A percentile compares a stretch with the other conserved stretches of the same genome.
Evolutionary conservation across 2,113 vertebrate genomes (phyloP).

Genomic region (Gobiocypris rarus): DNA sequence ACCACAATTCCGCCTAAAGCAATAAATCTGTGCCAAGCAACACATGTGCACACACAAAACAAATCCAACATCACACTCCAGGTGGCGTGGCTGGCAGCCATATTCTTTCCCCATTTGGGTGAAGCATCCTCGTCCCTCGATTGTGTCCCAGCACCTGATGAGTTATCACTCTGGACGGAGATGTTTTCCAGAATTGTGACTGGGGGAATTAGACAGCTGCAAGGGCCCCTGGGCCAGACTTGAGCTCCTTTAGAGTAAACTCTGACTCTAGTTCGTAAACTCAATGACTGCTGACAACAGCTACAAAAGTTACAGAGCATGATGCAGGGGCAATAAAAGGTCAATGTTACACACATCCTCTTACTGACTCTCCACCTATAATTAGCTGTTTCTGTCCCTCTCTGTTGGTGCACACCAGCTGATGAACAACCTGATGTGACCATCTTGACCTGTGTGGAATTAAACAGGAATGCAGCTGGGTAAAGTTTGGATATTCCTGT

Average conservation of each 20-base stretch:
- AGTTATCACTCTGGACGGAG: slow-evolving; percentile 52
- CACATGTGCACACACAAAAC: slow-evolving; percentile 45
- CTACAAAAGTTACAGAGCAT: not conserved
- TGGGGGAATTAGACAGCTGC: slow-evolving; percentile 64
- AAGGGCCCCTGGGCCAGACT: slow-evolving; percentile 55
- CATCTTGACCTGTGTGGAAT: slow-evolving; percentile 68
- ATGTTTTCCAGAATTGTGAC: slow-evolving; percentile 54
- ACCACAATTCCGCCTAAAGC: slow-evolving; percentile 34
- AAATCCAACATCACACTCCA: slow-evolving; percentile 61
- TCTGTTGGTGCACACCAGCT: slow-evolving; percentile 46
- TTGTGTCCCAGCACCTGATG: slow-evolving; percentile 36
- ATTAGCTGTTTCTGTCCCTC: not conserved
- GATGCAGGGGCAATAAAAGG: slow-evolving; percentile 13
- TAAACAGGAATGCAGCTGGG: slow-evolving; percentile 79
- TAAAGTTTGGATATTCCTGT: slow-evolving; percentile 78
- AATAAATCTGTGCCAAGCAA: not conserved
- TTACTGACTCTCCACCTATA: slow-evolving; percentile 23
- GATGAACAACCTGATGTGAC: slow-evolving; percentile 48
- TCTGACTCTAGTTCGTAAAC: slow-evolving; percentile 22
- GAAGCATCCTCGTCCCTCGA: slow-evolving; percentile 59
- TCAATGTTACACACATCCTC: not conserved
- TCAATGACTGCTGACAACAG: slow-evolving; percentile 23
- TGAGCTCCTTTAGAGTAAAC: not conserved
- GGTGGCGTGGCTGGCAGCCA: slow-evolving; percentile 72
- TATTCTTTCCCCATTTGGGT: slow-evolving; percentile 66